Percentiles rank a stretch among this genome's conserved stretches.
These are phyloP conservation scores for Nephrocerus scutellatus DNA, from an alignment of 2,888 invertebrate genomes.

Conservation along the genomic window DNA sequence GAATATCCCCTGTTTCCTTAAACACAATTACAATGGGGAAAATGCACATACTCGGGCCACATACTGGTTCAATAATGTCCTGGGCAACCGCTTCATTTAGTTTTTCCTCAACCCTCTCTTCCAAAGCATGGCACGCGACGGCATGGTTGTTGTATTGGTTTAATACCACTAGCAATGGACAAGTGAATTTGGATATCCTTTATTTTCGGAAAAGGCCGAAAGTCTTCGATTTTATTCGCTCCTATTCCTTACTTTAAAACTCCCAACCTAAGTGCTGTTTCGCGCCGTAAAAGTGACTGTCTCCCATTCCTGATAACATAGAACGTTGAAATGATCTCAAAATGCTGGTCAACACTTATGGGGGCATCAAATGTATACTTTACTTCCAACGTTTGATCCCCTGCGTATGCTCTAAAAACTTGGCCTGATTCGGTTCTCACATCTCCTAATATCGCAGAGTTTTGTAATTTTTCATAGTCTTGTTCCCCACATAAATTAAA, in stretches of 20 bases:
- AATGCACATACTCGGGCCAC: slow-evolving; percentile 30
- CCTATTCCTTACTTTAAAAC: too few species aligned
- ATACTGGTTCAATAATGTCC: slow-evolving; percentile 33
- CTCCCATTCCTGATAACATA: too few species aligned
- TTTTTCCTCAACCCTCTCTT: slow-evolving; percentile 11
- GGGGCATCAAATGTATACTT: slow-evolving; percentile 8
- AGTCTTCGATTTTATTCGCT: slow-evolving; percentile 1
- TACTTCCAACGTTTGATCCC: slow-evolving; percentile 3
- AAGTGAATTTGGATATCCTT: slow-evolving; percentile 26
- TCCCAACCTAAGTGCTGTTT: slow-evolving; percentile 7
- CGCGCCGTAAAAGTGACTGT: slow-evolving; percentile 8
- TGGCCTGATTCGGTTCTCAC: slow-evolving; percentile 3
- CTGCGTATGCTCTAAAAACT: slow-evolving; percentile 8
- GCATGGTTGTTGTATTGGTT: too few species aligned
- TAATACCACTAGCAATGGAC: slow-evolving; percentile 24
- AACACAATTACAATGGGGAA: slow-evolving; percentile 31
- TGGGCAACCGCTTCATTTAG: slow-evolving; percentile 20
- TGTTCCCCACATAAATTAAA: slow-evolving; percentile 1
- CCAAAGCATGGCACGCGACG: slow-evolving; percentile 30
- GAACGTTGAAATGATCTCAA: too few species aligned
- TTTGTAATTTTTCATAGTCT: slow-evolving; percentile 6
- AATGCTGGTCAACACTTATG: too few species aligned
- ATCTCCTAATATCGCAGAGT: too few species aligned
- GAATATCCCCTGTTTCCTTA: slow-evolving; percentile 27
- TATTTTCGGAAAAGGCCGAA: slow-evolving; percentile 21